Evolutionary conservation across 1,140 invertebrate genomes (phyloP).

Genomic region (Drosophila busckii): DNA sequence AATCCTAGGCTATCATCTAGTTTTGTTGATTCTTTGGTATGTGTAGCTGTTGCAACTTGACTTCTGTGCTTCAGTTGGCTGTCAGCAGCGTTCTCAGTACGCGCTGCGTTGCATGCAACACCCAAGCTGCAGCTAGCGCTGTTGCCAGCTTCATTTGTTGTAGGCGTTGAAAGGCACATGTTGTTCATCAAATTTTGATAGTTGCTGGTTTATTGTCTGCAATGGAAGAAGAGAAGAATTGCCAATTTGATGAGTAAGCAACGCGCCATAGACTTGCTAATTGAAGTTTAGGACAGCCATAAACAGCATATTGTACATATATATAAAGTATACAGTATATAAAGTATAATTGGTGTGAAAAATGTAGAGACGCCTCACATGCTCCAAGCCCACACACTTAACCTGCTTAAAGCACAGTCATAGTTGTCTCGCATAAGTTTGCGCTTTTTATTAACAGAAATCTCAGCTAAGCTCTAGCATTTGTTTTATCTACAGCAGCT

Average conservation of each 20-base stretch:
- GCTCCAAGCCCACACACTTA: background rate
- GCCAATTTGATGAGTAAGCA: constrained; percentile 10
- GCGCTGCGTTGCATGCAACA: constrained; percentile 23
- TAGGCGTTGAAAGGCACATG: constrained; percentile 73
- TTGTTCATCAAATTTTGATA: background rate
- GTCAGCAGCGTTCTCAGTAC: background rate
- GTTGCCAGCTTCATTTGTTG: constrained; percentile 14
- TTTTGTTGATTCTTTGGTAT: constrained; percentile 20
- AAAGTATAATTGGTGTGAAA: constrained; percentile 46
- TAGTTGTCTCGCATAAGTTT: constrained; percentile 8
- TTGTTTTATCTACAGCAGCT: constrained; percentile 15
- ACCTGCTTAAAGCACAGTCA: background rate
- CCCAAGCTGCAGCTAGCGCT: constrained; percentile 12
- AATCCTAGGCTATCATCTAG: constrained; percentile 56
- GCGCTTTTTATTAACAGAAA: constrained; percentile 29
- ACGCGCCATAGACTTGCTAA: constrained; percentile 38
- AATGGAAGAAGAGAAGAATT: constrained; percentile 4
- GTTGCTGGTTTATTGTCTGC: constrained; percentile 11
- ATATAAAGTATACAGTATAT: constrained; percentile 2
- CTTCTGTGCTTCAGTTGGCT: constrained; percentile 41
- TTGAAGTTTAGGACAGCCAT: constrained; percentile 36
- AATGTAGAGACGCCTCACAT: constrained; percentile 29
- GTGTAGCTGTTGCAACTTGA: constrained; percentile 34
- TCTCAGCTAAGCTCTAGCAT: background rate
- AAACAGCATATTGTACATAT: too few relatives aligned